Evolutionary conservation across 2,113 vertebrate genomes (phyloP), one percentile per base, ranked within the genome.

Genomic region (Hipposideros armiger): DNA sequence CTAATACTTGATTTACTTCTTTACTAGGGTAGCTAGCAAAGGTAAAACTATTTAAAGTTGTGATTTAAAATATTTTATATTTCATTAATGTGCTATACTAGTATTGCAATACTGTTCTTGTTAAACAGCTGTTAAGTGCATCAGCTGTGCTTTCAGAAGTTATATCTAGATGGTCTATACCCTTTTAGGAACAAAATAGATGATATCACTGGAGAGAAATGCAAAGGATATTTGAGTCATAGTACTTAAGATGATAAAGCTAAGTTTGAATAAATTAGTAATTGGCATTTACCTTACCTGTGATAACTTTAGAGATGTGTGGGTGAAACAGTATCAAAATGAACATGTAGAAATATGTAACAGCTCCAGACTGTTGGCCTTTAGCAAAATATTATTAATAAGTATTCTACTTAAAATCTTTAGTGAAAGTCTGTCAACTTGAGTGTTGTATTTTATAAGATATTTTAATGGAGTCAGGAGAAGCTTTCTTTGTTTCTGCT

Each of bases 101-200:
- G 36, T 88, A 20, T 86, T 94, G 24, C 8, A 78, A 14, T 60
- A 78, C 47, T 77, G 28, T 36, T 32, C 45, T 93, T 91, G 13
- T 76, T 92, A 62, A 87, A 73, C 8, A 76, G 17, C 69, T 92
- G 26, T 82, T 81, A 66, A 60, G 28, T 88, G 2, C 70, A 56
- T 94, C 69, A 73, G 50, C 50, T 90, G 47, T 96, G 73, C n/a
- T 78, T 92, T 87, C 74, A 73, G 78, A 95, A 90, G n/a, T 90
- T 92, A 64, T 47, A 22, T 92, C 67, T 90, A 64, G 50, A 47
- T 94, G 47, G 69, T 94, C 14, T 94, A 15, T 47, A 56, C 47
- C n/a, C 40, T 84, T 62, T 90, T 30, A 56, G 54, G 70, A 77
- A 66, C 91, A 82, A 89, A 73, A 47, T 5, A 45, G 22, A 42